A percentile compares a stretch with the other conserved stretches of the same genome.
These are phyloP conservation scores for Hypena proboscidalis DNA, from an alignment of 2,888 invertebrate species.

Conservation along the genomic window DNA sequence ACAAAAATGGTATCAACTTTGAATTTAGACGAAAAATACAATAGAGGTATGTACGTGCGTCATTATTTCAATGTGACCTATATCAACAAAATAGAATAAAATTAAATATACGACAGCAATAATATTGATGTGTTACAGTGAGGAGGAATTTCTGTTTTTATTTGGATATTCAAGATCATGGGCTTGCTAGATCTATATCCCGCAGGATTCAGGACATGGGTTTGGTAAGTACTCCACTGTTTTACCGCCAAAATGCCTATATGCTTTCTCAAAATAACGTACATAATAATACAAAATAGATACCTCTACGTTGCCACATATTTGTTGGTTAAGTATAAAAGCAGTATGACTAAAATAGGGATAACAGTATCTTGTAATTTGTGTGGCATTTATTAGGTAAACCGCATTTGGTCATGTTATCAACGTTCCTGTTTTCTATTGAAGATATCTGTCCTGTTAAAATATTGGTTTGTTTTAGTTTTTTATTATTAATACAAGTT, in stretches of 20 bases:
- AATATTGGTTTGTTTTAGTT: too few species aligned
- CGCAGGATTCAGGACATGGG: slow-evolving; percentile 89
- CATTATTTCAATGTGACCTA: slow-evolving; percentile 47
- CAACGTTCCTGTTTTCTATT: slow-evolving; percentile 55
- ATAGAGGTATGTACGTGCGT: slow-evolving; percentile 71
- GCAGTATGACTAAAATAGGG: slow-evolving; percentile 41
- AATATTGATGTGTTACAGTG: slow-evolving; percentile 61
- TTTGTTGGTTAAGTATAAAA: slow-evolving; percentile 58
- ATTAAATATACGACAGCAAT: slow-evolving; percentile 20
- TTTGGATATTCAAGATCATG: slow-evolving; percentile 90
- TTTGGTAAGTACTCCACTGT: slow-evolving; percentile 83
- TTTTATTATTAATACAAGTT: too few species aligned
- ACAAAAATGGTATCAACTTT: slow-evolving; percentile 77
- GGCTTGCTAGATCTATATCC: slow-evolving; percentile 87
- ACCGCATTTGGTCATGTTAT: slow-evolving; percentile 55
- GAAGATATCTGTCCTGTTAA: too few species aligned
- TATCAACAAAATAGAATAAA: slow-evolving; percentile 23
- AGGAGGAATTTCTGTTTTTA: slow-evolving; percentile 90
- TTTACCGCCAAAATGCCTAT: slow-evolving; percentile 64
- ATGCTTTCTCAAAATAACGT: slow-evolving; percentile 14
- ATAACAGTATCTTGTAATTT: slow-evolving; percentile 35
- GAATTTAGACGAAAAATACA: slow-evolving; percentile 79
- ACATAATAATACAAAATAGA: slow-evolving; percentile 14
- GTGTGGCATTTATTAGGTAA: slow-evolving; percentile 18
- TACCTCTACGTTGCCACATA: slow-evolving; percentile 44